Base-by-base conservation (phyloP, 1,140 invertebrate species). In the Drosophila murphyi region DNA sequence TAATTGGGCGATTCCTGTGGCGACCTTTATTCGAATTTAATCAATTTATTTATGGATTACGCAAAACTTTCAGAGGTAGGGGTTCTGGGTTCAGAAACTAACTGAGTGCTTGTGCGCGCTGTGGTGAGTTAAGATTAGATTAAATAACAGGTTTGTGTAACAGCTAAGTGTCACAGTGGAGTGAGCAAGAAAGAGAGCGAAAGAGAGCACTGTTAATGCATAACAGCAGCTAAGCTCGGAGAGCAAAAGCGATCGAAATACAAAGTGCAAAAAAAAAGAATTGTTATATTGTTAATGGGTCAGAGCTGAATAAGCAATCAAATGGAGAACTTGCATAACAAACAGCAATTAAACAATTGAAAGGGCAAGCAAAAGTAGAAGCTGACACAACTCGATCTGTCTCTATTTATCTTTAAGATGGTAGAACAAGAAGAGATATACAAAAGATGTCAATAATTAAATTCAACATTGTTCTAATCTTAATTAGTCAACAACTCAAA, bases 21-120 rank as follows among this genome's bases (percentile, higher is more conserved):
- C 79, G 78, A 41, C 55, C 83, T 88, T 61, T 74, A 82, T 78
- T 76, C 54, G 71, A 76, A 88, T 74, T 67, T 65, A 89, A 81
- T 89, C 85, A 89, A 89, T 83, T 88, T 78, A 82, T 77, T 82
- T 83, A 81, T 76, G 68, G 35, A 83, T 89, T 73, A 78, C 85
- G 79, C 65, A 65, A 80, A 88, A 71, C 63, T 75, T 34, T 28
- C 4, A 37, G 51, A 37, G 64, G 48, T 12, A 5, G 56, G 48
- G 61, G 45, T n/a, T 35, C 54, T n/a, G 2, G 61, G 50, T 63
- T 71, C 20, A 31, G 29, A 20, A 52, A 39, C 29, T 51, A 20
- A 37, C 47, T 67, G 37, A 6, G 31, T 31, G 47, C 20, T 20
- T 28, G 29, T 7, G n/a, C 1, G 20, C 34, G 56, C 32, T 28